These are phyloP conservation scores for Brachypalpus laphriformis DNA, from an alignment of 2,888 invertebrate genomes.

Conservation along the genomic window DNA sequence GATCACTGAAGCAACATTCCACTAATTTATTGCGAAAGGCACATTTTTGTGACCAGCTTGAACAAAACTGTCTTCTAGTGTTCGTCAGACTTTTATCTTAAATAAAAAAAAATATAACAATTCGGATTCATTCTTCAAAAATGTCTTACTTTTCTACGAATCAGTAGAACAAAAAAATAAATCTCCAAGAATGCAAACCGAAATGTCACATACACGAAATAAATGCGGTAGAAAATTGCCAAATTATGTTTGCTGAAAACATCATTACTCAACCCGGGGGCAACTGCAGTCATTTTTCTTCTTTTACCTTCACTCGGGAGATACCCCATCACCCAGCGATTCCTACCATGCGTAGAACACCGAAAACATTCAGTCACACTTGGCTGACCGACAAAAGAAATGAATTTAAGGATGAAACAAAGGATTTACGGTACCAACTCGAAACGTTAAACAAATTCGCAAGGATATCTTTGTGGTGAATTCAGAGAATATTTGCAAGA, in stretches of 20 bases:
- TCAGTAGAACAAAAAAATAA: conserved; percentile 6
- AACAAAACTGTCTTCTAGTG: too few species aligned
- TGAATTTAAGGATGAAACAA: conserved; percentile 48
- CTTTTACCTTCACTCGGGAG: conserved; percentile 41
- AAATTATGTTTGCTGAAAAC: conserved; percentile 66
- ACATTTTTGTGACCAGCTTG: too few species aligned
- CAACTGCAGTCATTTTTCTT: conserved; percentile 68
- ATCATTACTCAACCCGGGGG: conserved; percentile 64
- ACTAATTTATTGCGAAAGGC: too few species aligned
- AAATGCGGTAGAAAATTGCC: conserved; percentile 73
- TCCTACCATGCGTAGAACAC: conserved; percentile 24
- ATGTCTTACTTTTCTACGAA: background rate
- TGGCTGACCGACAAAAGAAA: conserved; percentile 65
- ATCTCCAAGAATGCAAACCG: conserved; percentile 17
- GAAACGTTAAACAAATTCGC: conserved; percentile 47
- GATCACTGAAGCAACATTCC: too few species aligned
- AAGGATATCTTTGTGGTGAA: conserved; percentile 58
- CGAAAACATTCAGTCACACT: conserved; percentile 61
- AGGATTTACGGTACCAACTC: conserved; percentile 47
- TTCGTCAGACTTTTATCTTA: too few species aligned
- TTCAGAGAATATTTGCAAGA: conserved; percentile 40
- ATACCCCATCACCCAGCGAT: background rate
- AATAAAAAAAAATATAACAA: too few species aligned
- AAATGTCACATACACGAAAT: conserved; percentile 64
- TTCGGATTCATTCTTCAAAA: too few species aligned